These are phyloP conservation scores for Mormyrops attenuatus DNA, from an alignment of 2,797 vertebrate genomes.

Conservation along the genomic window DNA sequence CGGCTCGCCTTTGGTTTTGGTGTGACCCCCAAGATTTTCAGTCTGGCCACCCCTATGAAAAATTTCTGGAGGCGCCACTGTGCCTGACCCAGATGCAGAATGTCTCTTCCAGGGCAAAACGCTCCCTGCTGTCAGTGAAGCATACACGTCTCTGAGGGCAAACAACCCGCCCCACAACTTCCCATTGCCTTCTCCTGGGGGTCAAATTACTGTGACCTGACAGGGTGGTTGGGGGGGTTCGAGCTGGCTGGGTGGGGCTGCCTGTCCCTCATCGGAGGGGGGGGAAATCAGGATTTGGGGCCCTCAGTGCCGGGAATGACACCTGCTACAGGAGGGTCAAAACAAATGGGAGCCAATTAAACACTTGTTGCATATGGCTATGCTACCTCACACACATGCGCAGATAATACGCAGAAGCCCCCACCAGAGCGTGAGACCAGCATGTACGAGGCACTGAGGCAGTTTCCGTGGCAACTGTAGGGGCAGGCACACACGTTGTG, in stretches of 20 bases:
- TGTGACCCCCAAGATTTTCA: too few species aligned
- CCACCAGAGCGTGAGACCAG: neutral
- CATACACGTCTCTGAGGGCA: neutral
- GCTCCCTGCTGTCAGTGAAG: neutral
- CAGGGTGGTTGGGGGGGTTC: neutral
- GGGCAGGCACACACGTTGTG: constrained; percentile 34
- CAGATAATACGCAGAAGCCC: neutral
- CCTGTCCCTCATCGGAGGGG: neutral
- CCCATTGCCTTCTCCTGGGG: neutral
- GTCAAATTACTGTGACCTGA: neutral
- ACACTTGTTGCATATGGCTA: neutral
- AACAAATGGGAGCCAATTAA: neutral
- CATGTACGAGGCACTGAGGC: neutral
- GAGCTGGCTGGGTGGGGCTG: neutral
- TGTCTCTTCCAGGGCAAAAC: neutral
- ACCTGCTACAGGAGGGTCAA: neutral
- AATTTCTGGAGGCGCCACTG: too few species aligned
- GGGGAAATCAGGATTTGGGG: neutral
- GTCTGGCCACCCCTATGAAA: too few species aligned
- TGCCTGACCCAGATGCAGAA: neutral
- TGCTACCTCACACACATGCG: neutral
- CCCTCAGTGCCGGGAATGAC: neutral
- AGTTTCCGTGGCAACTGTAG: constrained; percentile 59
- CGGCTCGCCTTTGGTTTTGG: too few species aligned
- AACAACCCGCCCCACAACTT: neutral